Evolutionary conservation across 2,113 vertebrate genomes (phyloP), one percentile per base, ranked within the genome.

Genomic region (Zootoca vivipara): DNA sequence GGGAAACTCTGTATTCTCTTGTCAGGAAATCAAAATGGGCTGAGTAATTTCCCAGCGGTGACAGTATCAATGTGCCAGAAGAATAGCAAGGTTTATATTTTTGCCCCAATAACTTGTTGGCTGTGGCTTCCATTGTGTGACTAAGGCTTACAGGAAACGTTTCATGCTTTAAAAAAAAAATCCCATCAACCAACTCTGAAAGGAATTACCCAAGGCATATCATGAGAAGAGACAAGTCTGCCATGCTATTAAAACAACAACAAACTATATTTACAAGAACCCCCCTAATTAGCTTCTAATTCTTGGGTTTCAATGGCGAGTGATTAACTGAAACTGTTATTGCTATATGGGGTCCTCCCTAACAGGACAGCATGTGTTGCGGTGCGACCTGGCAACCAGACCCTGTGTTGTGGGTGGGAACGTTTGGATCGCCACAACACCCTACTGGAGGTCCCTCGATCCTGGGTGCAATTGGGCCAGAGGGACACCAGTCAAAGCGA

Each of bases 201-300:
- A 91, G 5, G 33, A 64, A 88, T 74, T 86, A 77, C 22, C 33
- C 3, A 33, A 73, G 82, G 77, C 35, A 84, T 35, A 77, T 86
- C 3, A 5, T 40, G 78, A n/a, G 88, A 93, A 89, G 65, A 83
- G 28, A 80, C 64, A 65, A 12, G n/a, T 74, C 79, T 85, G 56
- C 10, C 22, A 75, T 2, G 86, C 58, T 69, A 88, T 70, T 7
- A 12, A 35, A 26, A 33, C 64, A 58, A 69, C 83, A 82, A 33
- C 0, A 64, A 85, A 42, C n/a, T 38, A 82, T 65, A 83, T 16
- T 78, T 40, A 73, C 74, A 26, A 75, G 81, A 85, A 38, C 26
- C 5, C 5, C 77, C 69, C 56, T 70, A 92, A 91, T 90, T 90
- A 94, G 73, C 82, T 90, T 87, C 89, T 85, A 90, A 87, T 87